Percentiles rank a stretch among this genome's conserved stretches.
Conservation (phyloP, 2,113 vertebrate genomes). For the Ophthalmolycus amberensis region DNA sequence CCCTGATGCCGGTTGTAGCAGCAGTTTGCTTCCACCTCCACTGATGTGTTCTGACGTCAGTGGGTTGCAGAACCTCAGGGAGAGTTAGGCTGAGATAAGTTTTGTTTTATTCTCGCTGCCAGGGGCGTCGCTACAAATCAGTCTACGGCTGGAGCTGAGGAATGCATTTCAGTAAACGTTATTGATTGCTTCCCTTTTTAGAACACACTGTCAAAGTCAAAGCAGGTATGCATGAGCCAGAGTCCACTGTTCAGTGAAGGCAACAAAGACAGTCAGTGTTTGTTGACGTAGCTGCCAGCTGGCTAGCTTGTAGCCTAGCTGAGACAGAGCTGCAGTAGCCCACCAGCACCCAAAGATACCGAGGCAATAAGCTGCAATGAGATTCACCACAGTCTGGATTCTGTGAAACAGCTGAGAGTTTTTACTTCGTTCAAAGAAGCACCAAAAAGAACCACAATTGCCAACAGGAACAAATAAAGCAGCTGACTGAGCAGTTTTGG, state of each 20-base stretch:
- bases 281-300: constrained; percentile 30
- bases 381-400: constrained; percentile 15
- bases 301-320: constrained; percentile 9
- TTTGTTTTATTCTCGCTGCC: constrained; percentile 15
- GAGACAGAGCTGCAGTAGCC: constrained; percentile 17
- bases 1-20: neutral
- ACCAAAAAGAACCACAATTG: neutral
- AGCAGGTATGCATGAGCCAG: constrained; percentile 9
- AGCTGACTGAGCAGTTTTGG: neutral
- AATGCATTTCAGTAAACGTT: constrained; percentile 31
- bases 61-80: neutral
- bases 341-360: neutral
- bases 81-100: constrained; percentile 14
- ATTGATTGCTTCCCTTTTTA: constrained; percentile 34
- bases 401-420: constrained; percentile 11
- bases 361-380: constrained; percentile 11
- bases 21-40: neutral
- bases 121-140: constrained; percentile 22
- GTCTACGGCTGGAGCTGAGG: constrained; percentile 8
- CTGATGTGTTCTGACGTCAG: constrained; percentile 23
- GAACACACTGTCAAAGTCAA: constrained; percentile 30
- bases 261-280: constrained; percentile 8
- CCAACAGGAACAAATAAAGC: neutral
- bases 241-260: constrained; percentile 27
- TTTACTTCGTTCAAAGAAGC: constrained; percentile 2